phyloP scores from a whole-genome alignment of 2,113 vertebrate genomes.

The Copsychus sechellarum region DNA sequence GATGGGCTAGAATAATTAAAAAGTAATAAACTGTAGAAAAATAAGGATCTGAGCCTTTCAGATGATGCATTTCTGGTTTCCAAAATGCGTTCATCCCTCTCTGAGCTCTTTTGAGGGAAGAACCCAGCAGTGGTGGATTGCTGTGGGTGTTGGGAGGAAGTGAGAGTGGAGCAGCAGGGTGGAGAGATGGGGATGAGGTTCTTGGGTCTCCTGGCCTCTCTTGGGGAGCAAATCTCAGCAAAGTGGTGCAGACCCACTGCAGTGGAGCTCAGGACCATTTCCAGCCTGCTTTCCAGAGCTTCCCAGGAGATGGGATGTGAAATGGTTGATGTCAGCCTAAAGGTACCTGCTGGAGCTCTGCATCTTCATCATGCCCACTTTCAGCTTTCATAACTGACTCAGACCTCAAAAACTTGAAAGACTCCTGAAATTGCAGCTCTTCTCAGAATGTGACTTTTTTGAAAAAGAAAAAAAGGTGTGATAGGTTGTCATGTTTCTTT shows the following conservation, averaged over 20 bases:
- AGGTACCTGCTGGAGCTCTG: background rate
- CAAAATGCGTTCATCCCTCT: background rate
- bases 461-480: constrained; percentile 32
- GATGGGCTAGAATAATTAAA: background rate
- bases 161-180: background rate
- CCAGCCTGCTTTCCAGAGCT: background rate
- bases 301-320: background rate
- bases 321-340: background rate
- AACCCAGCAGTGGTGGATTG: fast-evolving
- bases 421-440: constrained; percentile 31
- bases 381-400: constrained; percentile 37
- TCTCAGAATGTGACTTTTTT: constrained; percentile 46
- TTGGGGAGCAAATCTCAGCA: too few species aligned
- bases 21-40: background rate
- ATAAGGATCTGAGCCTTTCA: background rate
- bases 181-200: background rate
- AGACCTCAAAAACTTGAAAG: constrained; percentile 54
- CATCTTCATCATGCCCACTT: background rate
- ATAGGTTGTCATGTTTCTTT: constrained; percentile 61
- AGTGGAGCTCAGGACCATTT: background rate
- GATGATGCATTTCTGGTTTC: background rate
- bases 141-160: background rate
- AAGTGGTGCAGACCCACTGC: background rate
- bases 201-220: background rate
- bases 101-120: background rate